These are phyloP conservation scores for Athalia rosae DNA, from an alignment of 2,888 invertebrate genomes.

Conservation along the genomic window DNA sequence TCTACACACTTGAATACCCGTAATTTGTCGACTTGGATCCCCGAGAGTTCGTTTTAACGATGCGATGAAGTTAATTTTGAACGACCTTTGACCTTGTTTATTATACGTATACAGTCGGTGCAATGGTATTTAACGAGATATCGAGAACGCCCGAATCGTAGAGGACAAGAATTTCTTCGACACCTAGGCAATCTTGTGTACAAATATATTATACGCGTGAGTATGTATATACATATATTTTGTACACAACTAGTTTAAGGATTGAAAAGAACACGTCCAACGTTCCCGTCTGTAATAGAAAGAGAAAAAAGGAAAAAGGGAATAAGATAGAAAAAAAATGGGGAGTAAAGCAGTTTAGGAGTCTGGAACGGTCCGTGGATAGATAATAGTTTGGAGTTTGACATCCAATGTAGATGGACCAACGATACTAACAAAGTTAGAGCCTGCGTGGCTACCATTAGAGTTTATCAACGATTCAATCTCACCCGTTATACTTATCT, in stretches of 20 bases:
- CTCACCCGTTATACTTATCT: constrained; percentile 15
- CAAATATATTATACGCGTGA: too few relatives aligned
- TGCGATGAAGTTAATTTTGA: constrained; percentile 4
- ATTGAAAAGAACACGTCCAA: constrained; percentile 1
- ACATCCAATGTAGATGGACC: constrained; percentile 32
- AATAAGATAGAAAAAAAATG: not conserved
- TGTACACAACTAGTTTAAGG: not conserved
- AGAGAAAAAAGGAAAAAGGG: too few relatives aligned
- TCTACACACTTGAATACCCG: too few relatives aligned
- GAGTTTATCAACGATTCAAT: constrained; percentile 39
- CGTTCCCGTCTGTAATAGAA: not conserved
- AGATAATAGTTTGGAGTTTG: constrained; percentile 33
- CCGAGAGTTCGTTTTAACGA: too few relatives aligned
- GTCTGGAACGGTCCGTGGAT: constrained; percentile 29
- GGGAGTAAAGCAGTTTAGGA: constrained; percentile 23
- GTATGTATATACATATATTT: not conserved
- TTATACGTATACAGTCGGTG: not conserved
- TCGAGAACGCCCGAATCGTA: constrained; percentile 5
- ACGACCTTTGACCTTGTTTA: constrained; percentile 21
- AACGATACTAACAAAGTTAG: constrained; percentile 19
- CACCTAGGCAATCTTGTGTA: not conserved
- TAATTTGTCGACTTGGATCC: too few relatives aligned
- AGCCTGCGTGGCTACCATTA: constrained; percentile 32
- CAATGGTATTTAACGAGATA: not conserved
- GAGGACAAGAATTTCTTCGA: constrained; percentile 11